Conservation (phyloP, 2,888 invertebrate genomes). For the Orthosia cruda region DNA sequence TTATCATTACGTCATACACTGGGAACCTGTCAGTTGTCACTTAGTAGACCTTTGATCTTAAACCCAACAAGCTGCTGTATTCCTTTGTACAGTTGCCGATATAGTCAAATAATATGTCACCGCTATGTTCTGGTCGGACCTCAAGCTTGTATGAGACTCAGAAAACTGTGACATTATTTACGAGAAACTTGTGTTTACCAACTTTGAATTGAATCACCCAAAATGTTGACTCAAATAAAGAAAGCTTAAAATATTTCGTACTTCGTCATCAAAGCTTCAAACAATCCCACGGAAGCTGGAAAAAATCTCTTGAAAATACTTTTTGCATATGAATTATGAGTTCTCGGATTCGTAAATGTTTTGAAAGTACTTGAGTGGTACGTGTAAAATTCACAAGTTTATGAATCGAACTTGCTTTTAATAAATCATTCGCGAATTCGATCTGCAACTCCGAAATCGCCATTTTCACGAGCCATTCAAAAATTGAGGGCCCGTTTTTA, state of each 20-base stretch:
- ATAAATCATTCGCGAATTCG: slow-evolving; percentile 49
- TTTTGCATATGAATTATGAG: slow-evolving; percentile 34
- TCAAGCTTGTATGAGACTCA: not conserved
- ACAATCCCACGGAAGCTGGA: slow-evolving; percentile 22
- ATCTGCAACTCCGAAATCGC: slow-evolving; percentile 7
- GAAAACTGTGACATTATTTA: slow-evolving; percentile 14
- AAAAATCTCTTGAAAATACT: slow-evolving; percentile 14
- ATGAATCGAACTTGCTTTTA: slow-evolving; percentile 10
- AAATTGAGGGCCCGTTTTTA: slow-evolving; percentile 19
- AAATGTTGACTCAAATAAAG: slow-evolving; percentile 34
- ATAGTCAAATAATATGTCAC: not conserved
- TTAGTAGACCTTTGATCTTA: slow-evolving; percentile 38
- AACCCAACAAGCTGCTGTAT: slow-evolving; percentile 15
- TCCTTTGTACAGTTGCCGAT: slow-evolving; percentile 17
- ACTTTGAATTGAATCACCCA: slow-evolving; percentile 8
- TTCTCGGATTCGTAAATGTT: slow-evolving; percentile 35
- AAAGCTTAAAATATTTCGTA: slow-evolving; percentile 27
- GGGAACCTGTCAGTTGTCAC: slow-evolving; percentile 44
- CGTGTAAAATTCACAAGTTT: slow-evolving; percentile 31
- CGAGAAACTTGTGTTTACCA: slow-evolving; percentile 4
- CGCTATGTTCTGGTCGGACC: not conserved
- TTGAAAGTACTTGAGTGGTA: slow-evolving; percentile 7
- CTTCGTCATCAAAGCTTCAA: slow-evolving; percentile 26
- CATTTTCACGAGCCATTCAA: slow-evolving; percentile 40
- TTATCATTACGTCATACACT: slow-evolving; percentile 30